Conservation (phyloP, 2,888 invertebrate species). For the Psylliodes chrysocephalus region DNA sequence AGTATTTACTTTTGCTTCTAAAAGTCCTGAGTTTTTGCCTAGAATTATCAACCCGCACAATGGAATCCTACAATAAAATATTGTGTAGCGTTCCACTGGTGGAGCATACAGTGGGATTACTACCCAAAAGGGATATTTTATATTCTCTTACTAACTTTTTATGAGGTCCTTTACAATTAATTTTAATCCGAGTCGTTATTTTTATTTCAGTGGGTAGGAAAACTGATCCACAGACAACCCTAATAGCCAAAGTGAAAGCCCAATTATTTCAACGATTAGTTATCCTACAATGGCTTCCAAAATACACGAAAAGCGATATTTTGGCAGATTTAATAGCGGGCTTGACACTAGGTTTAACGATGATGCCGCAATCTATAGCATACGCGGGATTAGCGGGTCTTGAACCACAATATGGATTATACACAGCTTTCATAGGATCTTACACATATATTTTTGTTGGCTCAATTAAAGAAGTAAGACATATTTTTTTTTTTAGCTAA, state of each 20-base stretch:
- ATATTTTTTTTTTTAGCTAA: neutral
- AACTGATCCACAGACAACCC: constrained; percentile 1
- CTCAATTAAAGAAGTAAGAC: constrained; percentile 77
- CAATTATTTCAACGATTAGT: constrained; percentile 50
- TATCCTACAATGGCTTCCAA: constrained; percentile 71
- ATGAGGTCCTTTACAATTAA: too few relatives aligned
- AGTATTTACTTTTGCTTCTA: too few relatives aligned
- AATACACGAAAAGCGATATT: constrained; percentile 75
- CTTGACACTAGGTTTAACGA: constrained; percentile 87
- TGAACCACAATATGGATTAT: constrained; percentile 90
- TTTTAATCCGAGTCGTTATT: too few relatives aligned
- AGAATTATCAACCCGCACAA: too few relatives aligned
- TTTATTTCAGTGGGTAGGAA: constrained; percentile 16
- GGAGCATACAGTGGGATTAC: too few relatives aligned
- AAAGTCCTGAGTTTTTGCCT: too few relatives aligned
- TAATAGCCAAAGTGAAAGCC: constrained; percentile 21
- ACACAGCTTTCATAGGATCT: constrained; percentile 90
- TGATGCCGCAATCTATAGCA: constrained; percentile 94
- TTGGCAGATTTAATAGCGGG: constrained; percentile 89
- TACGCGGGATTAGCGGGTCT: constrained; percentile 88
- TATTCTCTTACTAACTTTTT: too few relatives aligned
- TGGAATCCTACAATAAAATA: too few relatives aligned
- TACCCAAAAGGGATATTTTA: too few relatives aligned
- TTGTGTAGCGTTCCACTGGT: too few relatives aligned
- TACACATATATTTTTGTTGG: constrained; percentile 90